Base-by-base conservation (phyloP, 1,140 invertebrate species). In the Drosophila littoralis region DNA sequence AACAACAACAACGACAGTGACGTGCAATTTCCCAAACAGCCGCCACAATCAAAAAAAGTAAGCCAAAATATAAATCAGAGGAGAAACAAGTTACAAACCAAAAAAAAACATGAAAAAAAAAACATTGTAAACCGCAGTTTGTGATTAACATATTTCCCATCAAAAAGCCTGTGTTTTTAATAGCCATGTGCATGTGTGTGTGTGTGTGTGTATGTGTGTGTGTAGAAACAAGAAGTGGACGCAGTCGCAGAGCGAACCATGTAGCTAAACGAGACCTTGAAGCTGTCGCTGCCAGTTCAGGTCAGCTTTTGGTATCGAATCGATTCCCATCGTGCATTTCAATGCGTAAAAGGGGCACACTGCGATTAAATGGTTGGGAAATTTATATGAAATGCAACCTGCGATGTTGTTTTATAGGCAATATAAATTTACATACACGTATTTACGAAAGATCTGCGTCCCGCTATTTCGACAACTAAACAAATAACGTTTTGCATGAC, bases 141-240 rank as follows among this genome's bases (percentile, higher is more conserved):
- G 71, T 82, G 75, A 89, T 88, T 88, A 83, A 83, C 83, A 88
- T 88, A 88, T 89, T 88, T 88, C 83, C 84, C 83, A 88, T 88
- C 83, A 77, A 85, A 85, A 68, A 69, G 45, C 61, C 48, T 65
- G 50, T 69, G 65, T 79, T 84, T 59, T 84, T 85, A 85, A 79
- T 70, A 81, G 67, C 67, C 63, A 50, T 54, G 65, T 63, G 48
- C 77, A 52, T 66, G 43, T 63, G 59, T 59, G 15, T 46, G 38
- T 52, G 64, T 61, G 46, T 50, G 51, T 48, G 36, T 46, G 58
- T 40, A 57, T 60, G 54, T 64, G 46, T 48, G 42, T 58, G 51
- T 52, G 32, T 42, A 43, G 46, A 83, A 86, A 88, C 83, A 74
- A 86, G 83, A 89, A 88, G 83, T 88, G 84, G 84, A 88, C 81